Percentiles rank a stretch among this genome's conserved stretches.
These are phyloP conservation scores for Pithys albifrons DNA, from an alignment of 2,113 vertebrate species.

Conservation along the genomic window DNA sequence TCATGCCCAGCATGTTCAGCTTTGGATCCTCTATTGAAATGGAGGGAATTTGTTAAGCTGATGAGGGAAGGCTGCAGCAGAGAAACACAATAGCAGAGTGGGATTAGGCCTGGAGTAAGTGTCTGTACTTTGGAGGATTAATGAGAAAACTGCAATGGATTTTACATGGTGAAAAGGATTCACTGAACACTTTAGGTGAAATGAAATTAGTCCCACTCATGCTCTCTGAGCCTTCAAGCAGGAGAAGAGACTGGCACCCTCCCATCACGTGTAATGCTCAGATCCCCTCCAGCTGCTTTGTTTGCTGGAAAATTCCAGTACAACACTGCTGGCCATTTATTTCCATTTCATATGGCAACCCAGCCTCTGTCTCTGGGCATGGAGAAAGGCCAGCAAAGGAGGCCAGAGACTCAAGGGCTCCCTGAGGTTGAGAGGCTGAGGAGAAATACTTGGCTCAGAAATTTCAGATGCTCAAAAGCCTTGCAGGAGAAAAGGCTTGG, in stretches of 20 bases:
- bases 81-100: constrained; percentile 66
- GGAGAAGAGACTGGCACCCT: constrained; percentile 18
- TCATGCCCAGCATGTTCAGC: constrained; percentile 51
- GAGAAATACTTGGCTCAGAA: neutral
- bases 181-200: constrained; percentile 57
- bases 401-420: neutral
- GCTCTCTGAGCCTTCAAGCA: constrained; percentile 5
- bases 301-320: constrained; percentile 10
- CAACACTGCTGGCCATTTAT: neutral
- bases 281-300: constrained; percentile 9
- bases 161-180: constrained; percentile 71
- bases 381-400: neutral
- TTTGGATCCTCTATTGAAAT: constrained; percentile 56
- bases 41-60: constrained; percentile 66
- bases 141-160: constrained; percentile 69
- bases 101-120: constrained; percentile 72
- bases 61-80: constrained; percentile 65
- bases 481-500: neutral
- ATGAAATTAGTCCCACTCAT: constrained; percentile 65
- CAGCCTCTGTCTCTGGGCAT: neutral
- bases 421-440: neutral
- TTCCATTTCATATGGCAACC: neutral
- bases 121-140: constrained; percentile 70
- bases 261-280: constrained; percentile 5
- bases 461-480: neutral